Conservation (phyloP, 2,113 vertebrate genomes). For the Dolichallabes microphthalmus region DNA sequence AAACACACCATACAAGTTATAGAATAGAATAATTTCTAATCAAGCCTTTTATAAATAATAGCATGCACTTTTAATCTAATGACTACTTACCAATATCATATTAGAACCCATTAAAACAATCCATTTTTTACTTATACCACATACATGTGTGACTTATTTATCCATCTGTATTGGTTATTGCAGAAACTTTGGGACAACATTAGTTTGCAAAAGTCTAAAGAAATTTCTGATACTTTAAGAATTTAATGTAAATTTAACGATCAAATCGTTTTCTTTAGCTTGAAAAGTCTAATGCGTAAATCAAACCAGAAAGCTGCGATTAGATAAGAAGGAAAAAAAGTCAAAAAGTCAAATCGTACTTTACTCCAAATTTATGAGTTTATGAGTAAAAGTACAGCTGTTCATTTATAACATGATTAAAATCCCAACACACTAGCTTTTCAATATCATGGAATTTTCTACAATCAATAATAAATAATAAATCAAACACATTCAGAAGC, state of each 20-base stretch:
- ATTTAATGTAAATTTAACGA: background rate
- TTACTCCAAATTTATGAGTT: background rate
- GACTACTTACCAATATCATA: background rate
- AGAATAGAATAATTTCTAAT: background rate
- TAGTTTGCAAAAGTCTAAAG: background rate
- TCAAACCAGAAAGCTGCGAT: background rate
- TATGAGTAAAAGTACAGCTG: background rate
- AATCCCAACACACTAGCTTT: background rate
- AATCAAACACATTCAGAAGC: background rate
- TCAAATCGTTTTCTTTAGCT: background rate
- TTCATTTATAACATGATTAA: background rate
- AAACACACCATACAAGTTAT: background rate
- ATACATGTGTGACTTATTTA: background rate
- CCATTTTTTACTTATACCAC: background rate
- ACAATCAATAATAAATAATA: background rate
- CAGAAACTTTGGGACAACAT: background rate
- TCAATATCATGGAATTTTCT: background rate
- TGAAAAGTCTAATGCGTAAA: background rate
- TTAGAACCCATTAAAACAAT: background rate
- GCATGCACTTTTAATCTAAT: background rate
- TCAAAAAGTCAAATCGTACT: background rate
- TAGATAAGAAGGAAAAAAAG: too few species aligned
- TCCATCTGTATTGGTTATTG: background rate
- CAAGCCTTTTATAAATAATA: background rate
- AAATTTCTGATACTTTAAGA: background rate